Evolutionary conservation across 2,888 invertebrate species (phyloP).

Genomic region (Iphiclides podalirius): DNA sequence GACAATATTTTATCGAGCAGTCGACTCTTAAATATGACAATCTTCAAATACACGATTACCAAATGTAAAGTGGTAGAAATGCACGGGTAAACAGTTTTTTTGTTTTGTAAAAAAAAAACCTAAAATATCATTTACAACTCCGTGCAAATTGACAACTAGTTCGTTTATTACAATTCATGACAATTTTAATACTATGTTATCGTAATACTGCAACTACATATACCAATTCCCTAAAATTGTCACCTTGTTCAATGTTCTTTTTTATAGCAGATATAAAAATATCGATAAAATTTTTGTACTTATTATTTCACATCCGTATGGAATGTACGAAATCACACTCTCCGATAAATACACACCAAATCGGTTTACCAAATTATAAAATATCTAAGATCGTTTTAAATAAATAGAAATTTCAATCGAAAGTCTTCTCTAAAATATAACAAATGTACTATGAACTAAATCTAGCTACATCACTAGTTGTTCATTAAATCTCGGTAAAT

Average conservation of each 20-base stretch:
- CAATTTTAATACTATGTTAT: constrained; percentile 58
- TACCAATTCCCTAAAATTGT: constrained; percentile 57
- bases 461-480: constrained; percentile 57
- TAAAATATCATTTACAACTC: constrained; percentile 41
- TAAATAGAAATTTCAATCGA: constrained; percentile 64
- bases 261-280: constrained; percentile 66
- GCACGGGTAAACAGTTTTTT: constrained; percentile 48
- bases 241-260: constrained; percentile 46
- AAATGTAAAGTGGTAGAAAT: constrained; percentile 65
- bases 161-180: too few species aligned
- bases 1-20: constrained; percentile 44
- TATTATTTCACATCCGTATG: constrained; percentile 70
- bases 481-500: constrained; percentile 61
- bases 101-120: constrained; percentile 32
- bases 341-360: constrained; percentile 59
- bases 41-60: constrained; percentile 59
- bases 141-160: constrained; percentile 53
- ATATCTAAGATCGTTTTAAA: constrained; percentile 53
- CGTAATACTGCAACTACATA: constrained; percentile 66
- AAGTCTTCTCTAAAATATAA: constrained; percentile 47
- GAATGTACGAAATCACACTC: constrained; percentile 76
- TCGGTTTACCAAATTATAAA: constrained; percentile 47
- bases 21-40: constrained; percentile 47
- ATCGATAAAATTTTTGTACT: constrained; percentile 74
- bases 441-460: constrained; percentile 51